Evolutionary conservation across 2,888 invertebrate species (phyloP).

Genomic region (Eristalinus aeneus): DNA sequence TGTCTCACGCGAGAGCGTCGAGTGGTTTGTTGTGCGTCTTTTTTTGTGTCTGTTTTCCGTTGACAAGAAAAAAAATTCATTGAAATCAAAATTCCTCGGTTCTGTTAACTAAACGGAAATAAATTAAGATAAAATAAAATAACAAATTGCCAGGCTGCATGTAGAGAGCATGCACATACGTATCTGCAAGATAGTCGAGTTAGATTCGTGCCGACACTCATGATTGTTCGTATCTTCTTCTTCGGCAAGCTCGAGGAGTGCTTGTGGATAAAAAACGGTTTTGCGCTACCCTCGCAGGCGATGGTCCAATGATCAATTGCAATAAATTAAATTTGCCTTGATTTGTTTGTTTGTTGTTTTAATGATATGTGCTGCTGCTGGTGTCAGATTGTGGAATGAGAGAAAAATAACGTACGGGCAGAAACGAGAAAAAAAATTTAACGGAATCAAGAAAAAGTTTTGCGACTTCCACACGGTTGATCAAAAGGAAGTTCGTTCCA

Average conservation of each 20-base stretch:
- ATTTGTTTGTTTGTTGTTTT: slow-evolving; percentile 49
- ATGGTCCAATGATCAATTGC: slow-evolving; percentile 54
- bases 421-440: neutral
- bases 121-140: slow-evolving; percentile 10
- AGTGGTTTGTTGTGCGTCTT: neutral
- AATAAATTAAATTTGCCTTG: slow-evolving; percentile 62
- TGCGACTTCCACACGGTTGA: slow-evolving; percentile 27
- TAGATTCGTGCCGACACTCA: slow-evolving; percentile 32
- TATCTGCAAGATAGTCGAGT: neutral
- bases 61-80: slow-evolving; percentile 10
- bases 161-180: neutral
- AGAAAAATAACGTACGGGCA: neutral
- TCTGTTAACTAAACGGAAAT: neutral
- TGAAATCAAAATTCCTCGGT: neutral
- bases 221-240: slow-evolving; percentile 27
- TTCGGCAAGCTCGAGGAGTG: slow-evolving; percentile 37
- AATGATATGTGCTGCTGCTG: slow-evolving; percentile 24
- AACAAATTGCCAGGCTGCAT: slow-evolving; percentile 20
- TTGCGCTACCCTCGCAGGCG: slow-evolving; percentile 14
- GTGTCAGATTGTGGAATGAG: neutral
- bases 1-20: slow-evolving; percentile 13
- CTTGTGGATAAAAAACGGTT: slow-evolving; percentile 53
- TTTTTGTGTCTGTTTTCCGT: slow-evolving; percentile 1
- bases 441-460: neutral
- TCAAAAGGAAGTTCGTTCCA: slow-evolving; percentile 4